These are phyloP conservation scores for Elegia similella DNA, from an alignment of 2,888 invertebrate genomes.

Conservation along the genomic window DNA sequence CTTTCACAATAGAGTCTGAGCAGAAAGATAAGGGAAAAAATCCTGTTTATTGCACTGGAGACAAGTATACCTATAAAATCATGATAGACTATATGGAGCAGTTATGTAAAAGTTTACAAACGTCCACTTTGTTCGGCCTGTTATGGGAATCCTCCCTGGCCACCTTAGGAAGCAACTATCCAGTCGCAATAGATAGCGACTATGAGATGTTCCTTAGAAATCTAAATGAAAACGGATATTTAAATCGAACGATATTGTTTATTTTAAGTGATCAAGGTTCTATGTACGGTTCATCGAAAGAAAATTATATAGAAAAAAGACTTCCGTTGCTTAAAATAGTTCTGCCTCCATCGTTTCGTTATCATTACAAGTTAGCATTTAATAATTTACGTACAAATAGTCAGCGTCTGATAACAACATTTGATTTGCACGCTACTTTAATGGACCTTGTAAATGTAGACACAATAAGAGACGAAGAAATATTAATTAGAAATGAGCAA, in stretches of 20 bases:
- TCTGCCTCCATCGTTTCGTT: constrained; percentile 85
- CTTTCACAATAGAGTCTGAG: constrained; percentile 82
- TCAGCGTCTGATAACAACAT: constrained; percentile 85
- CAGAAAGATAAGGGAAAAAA: constrained; percentile 74
- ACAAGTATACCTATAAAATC: constrained; percentile 83
- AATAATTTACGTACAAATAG: constrained; percentile 84
- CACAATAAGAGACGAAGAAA: constrained; percentile 36
- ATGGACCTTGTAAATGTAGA: constrained; percentile 82
- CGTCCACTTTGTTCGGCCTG: constrained; percentile 86
- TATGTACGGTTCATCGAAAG: constrained; percentile 89
- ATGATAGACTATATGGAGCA: constrained; percentile 85
- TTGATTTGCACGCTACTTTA: constrained; percentile 90
- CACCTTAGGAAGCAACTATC: constrained; percentile 88
- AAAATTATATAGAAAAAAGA: constrained; percentile 90
- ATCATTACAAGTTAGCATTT: constrained; percentile 80
- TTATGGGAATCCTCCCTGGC: constrained; percentile 90
- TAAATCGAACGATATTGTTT: constrained; percentile 85
- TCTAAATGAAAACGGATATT: constrained; percentile 64
- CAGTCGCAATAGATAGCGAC: constrained; percentile 85
- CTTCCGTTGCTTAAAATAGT: constrained; percentile 88
- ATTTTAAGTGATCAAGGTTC: constrained; percentile 93
- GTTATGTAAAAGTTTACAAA: constrained; percentile 78
- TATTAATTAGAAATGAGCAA: constrained; percentile 41
- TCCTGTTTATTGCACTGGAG: constrained; percentile 82
- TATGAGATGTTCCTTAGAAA: constrained; percentile 79